Base-by-base conservation (phyloP, 2,113 vertebrate genomes). In the Eonycteris spelaea region DNA sequence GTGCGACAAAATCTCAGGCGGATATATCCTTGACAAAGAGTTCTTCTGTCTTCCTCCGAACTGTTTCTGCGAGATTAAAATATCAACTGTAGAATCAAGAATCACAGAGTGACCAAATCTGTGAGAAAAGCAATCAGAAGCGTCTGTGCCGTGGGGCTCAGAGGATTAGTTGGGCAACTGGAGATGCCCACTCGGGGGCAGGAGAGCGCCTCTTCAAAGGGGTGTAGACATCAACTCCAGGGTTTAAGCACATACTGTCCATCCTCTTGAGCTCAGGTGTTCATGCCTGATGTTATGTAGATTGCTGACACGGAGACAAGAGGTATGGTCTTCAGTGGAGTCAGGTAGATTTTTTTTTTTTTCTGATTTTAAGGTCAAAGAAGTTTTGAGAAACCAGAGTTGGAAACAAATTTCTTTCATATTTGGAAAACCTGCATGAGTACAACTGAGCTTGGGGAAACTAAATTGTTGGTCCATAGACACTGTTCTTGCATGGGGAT, bases 191-290 rank as follows among this genome's bases (percentile, higher is more conserved):
- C 10, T 28, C 2, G 3, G 28, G 14, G 0, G 3, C 30, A 38
- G 53, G 48, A 68, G 53, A 22, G 4, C 19, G 5, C 2, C 15
- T 35, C 43, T 28, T 7, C 24, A 15, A 22, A 51, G 51, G 38
- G 55, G 30, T 3, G 12, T 3, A 11, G 16, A 12, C 19, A 1
- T 71, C 1, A 13, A 24, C 6, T 24, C 33, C 61, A 5, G 33
- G 3, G 1, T 14, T 12, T 51, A 16, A 1, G 19, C 63, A 90
- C 48, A 18, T 13, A 22, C 24, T 22, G 33, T 35, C 38, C 51
- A 10, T 57, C 26, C 24, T 45, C 19, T 30, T 13, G 10, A 13
- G 6, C 51, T 28, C 24, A 70, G 48, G 21, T 19, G 14, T 21
- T 15, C 22, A 3, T 10, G n/a, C 35, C 6, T 7, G 75, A 45